A percentile compares a stretch with the other conserved stretches of the same genome.
Conservation (phyloP, 2,113 vertebrate species). For the Chlorocebus sabaeus region DNA sequence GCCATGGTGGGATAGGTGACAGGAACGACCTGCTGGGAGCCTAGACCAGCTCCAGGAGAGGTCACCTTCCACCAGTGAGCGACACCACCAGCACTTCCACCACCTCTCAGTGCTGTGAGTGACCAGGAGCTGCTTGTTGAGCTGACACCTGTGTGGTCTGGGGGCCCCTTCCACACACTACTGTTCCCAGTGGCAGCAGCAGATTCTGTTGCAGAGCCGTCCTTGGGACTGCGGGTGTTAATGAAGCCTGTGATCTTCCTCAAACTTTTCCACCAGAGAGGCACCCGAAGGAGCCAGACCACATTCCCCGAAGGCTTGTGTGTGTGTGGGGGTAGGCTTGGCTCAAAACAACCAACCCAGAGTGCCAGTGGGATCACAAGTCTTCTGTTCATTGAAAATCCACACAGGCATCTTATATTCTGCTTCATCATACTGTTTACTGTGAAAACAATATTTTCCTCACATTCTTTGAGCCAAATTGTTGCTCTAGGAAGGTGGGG, state of each 20-base stretch:
- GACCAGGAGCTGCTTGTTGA: background rate
- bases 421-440: background rate
- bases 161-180: background rate
- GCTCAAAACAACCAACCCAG: background rate
- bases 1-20: too few species aligned
- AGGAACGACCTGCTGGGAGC: background rate
- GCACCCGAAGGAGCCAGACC: background rate
- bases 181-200: background rate
- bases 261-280: background rate
- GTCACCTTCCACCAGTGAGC: background rate
- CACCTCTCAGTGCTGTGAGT: background rate
- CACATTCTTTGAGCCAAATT: background rate
- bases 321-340: background rate
- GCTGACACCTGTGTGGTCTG: background rate
- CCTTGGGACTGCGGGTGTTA: background rate
- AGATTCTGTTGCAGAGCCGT: background rate
- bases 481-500: background rate
- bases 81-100: background rate
- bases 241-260: background rate
- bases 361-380: background rate
- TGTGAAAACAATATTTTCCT: background rate
- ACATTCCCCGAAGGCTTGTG: background rate
- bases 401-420: background rate
- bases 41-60: fast-evolving
- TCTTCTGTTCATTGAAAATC: background rate